phyloP scores from a whole-genome alignment of 2,113 vertebrate genomes.

The Falcunculus frontatus region DNA sequence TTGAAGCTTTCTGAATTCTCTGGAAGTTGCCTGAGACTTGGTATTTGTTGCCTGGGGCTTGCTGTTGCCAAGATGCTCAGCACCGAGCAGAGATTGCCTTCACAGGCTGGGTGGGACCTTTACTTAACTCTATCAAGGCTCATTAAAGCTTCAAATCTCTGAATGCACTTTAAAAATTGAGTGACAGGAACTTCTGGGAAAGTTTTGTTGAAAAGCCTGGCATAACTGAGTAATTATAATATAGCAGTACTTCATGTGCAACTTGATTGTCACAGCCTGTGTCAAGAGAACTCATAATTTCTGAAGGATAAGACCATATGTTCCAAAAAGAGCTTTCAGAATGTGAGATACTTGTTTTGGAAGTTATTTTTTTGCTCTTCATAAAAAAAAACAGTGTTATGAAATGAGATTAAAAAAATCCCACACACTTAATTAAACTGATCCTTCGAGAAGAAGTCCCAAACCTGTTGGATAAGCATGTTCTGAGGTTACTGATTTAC shows the following conservation, averaged over 20 bases:
- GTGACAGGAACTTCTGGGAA: slow-evolving; percentile 64
- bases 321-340: slow-evolving; percentile 56
- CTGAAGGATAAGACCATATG: slow-evolving; percentile 62
- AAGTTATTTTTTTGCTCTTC: slow-evolving; percentile 6
- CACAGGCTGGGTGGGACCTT: slow-evolving; percentile 32
- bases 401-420: background rate
- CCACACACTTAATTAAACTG: slow-evolving; percentile 4
- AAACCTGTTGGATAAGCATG: background rate
- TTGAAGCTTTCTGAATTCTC: slow-evolving; percentile 7
- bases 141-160: slow-evolving; percentile 60
- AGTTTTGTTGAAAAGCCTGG: slow-evolving; percentile 59
- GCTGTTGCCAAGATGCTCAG: background rate
- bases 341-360: slow-evolving; percentile 52
- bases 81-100: background rate
- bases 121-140: slow-evolving; percentile 36
- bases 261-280: slow-evolving; percentile 63
- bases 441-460: background rate
- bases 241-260: slow-evolving; percentile 59
- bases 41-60: slow-evolving; percentile 8
- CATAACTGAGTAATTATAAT: slow-evolving; percentile 57
- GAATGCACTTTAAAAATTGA: slow-evolving; percentile 48
- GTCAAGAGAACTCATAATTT: slow-evolving; percentile 61
- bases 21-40: background rate
- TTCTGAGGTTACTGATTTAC: background rate
- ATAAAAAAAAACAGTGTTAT: background rate